Percentiles rank a stretch among this genome's conserved stretches.
phyloP scores from a whole-genome alignment of 2,797 vertebrate genomes.

The Diceros bicornis region DNA sequence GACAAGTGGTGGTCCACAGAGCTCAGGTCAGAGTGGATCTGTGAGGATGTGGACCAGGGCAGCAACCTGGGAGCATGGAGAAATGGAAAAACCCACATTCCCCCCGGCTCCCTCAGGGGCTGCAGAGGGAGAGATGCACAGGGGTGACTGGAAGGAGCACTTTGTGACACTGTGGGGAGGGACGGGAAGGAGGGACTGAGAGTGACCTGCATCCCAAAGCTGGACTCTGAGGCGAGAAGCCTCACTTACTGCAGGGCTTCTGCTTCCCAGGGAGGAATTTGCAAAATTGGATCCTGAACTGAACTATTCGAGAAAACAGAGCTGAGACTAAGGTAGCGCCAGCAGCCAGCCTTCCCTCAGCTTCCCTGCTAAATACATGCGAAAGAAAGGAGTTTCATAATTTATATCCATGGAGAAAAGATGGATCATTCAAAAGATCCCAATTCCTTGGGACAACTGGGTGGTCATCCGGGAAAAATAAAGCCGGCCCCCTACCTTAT shows the following conservation, averaged over 20 bases:
- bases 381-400: slow-evolving; percentile 8
- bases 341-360: background rate
- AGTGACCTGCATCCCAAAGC: fast-evolving
- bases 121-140: background rate
- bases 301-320: background rate
- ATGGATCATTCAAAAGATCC: slow-evolving; percentile 51
- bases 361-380: background rate
- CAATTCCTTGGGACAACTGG: background rate
- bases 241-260: background rate
- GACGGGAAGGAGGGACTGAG: background rate
- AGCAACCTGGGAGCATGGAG: background rate
- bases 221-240: background rate
- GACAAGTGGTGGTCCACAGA: background rate
- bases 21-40: background rate
- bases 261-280: background rate
- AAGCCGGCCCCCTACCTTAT: slow-evolving; percentile 1
- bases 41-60: background rate
- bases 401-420: background rate
- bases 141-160: fast-evolving
- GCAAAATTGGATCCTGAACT: background rate
- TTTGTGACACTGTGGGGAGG: no score
- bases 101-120: background rate
- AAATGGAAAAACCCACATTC: background rate
- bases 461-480: background rate
- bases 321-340: background rate